phyloP scores from a whole-genome alignment of 2,888 invertebrate genomes.

The Drosophila buzzatii region DNA sequence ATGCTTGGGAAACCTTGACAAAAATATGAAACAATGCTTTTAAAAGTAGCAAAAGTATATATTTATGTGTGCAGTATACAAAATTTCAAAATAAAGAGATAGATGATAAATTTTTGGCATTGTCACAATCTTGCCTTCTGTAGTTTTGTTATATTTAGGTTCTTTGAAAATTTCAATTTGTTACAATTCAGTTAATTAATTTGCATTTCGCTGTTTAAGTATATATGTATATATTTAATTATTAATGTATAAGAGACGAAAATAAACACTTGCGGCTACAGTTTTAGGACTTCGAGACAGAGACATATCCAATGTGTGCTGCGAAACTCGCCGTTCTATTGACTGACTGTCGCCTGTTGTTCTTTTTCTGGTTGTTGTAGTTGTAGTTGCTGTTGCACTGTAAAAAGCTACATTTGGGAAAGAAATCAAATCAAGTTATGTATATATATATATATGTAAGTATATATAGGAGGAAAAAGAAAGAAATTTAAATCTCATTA shows the following conservation, averaged over 20 bases:
- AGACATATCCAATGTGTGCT: slow-evolving; percentile 40
- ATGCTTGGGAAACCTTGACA: background rate
- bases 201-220: slow-evolving; percentile 53
- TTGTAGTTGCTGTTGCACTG: slow-evolving; percentile 58
- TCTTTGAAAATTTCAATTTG: slow-evolving; percentile 71
- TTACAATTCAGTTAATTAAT: slow-evolving; percentile 72
- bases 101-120: slow-evolving; percentile 54
- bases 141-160: slow-evolving; percentile 67
- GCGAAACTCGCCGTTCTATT: slow-evolving; percentile 34
- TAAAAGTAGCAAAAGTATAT: background rate
- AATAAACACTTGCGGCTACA: slow-evolving; percentile 56
- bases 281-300: slow-evolving; percentile 52
- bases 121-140: slow-evolving; percentile 74
- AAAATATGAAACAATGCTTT: background rate
- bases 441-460: slow-evolving; percentile 58
- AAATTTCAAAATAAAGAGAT: slow-evolving; percentile 11
- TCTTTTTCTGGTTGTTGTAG: slow-evolving; percentile 28
- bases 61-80: slow-evolving; percentile 1
- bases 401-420: slow-evolving; percentile 80
- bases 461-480: slow-evolving; percentile 29
- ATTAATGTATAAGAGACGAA: slow-evolving; percentile 37
- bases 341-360: slow-evolving; percentile 39
- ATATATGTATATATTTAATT: slow-evolving; percentile 32
- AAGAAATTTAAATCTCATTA: slow-evolving; percentile 52
- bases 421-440: slow-evolving; percentile 78